Percentiles rank a stretch among this genome's conserved stretches.
Conservation (phyloP, 2,888 invertebrate species). For the Temnothorax ravouxi region DNA sequence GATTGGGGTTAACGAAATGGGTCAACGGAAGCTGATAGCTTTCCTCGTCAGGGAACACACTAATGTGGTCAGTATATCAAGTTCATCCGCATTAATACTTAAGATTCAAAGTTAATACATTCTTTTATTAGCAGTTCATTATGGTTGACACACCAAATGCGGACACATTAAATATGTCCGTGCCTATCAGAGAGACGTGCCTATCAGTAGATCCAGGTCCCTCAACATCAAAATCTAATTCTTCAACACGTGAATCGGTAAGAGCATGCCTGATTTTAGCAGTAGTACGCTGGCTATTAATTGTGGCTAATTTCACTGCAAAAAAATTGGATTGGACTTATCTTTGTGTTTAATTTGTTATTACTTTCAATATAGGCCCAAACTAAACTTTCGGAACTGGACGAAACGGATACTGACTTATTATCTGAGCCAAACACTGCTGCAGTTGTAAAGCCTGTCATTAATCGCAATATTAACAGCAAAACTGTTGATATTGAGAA, state of each 20-base stretch:
- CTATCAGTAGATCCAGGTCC: not conserved
- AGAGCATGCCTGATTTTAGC: not conserved
- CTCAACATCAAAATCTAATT: not conserved
- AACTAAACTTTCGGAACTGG: not conserved
- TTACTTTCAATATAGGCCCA: not conserved
- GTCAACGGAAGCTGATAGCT: not conserved
- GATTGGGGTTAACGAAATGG: not conserved
- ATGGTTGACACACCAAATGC: not conserved
- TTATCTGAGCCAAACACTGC: not conserved
- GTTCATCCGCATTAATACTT: not conserved
- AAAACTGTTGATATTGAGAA: not conserved
- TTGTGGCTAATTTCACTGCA: not conserved
- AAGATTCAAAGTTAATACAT: constrained; percentile 8
- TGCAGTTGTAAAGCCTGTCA: not conserved
- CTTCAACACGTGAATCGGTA: not conserved
- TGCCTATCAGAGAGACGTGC: no score
- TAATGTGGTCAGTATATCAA: not conserved
- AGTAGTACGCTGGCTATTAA: not conserved
- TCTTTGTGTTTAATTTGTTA: not conserved
- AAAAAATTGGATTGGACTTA: not conserved
- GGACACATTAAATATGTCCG: not conserved
- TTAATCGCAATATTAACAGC: constrained; percentile 1
- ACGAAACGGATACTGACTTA: not conserved
- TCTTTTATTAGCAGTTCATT: not conserved
- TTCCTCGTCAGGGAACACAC: not conserved